Conservation (phyloP, 2,113 vertebrate genomes). For the Gnathonemus echidnorhynchus region DNA sequence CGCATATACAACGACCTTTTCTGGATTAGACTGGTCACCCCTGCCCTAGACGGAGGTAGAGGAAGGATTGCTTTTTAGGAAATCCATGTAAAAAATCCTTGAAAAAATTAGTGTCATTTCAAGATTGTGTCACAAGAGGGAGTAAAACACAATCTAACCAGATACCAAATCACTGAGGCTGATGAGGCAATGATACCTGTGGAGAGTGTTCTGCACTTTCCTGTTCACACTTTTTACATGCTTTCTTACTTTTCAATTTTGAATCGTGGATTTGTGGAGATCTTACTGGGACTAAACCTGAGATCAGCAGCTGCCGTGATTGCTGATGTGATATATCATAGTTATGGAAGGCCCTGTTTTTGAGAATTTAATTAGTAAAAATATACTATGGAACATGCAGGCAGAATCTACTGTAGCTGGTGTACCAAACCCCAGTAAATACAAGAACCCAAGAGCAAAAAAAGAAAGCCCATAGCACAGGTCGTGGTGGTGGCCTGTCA, state of each 20-base stretch:
- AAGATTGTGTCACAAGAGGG: constrained; percentile 28
- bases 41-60: not conserved
- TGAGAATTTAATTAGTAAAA: not conserved
- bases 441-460: no score
- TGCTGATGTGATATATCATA: not conserved
- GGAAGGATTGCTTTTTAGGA: not conserved
- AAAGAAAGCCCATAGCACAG: no score
- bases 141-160: not conserved
- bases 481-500: no score
- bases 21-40: not conserved
- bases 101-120: constrained; percentile 29
- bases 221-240: not conserved
- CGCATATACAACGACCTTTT: not conserved
- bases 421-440: not conserved
- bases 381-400: not conserved
- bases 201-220: not conserved
- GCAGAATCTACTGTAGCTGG: not conserved
- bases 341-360: not conserved
- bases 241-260: not conserved
- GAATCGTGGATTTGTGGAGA: not conserved
- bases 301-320: not conserved
- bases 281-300: not conserved
- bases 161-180: not conserved
- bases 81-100: not conserved
- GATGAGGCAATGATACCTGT: not conserved